A percentile compares a stretch with the other conserved stretches of the same genome.
phyloP scores from a whole-genome alignment of 2,113 vertebrate genomes.

The Sialia sialis region DNA sequence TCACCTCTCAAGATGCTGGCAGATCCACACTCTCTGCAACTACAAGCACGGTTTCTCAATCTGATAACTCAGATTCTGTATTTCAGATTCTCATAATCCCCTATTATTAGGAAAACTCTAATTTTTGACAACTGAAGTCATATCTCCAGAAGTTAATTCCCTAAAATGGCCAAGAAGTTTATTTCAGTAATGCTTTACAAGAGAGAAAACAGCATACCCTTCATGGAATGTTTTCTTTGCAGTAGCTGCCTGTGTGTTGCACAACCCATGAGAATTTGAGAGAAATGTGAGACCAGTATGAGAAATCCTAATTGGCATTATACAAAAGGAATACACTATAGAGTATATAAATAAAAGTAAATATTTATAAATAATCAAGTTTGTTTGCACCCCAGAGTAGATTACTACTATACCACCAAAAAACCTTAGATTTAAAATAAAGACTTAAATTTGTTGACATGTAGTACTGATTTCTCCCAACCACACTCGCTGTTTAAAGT shows the following conservation, averaged over 20 bases:
- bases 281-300: background rate
- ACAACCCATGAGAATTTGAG: background rate
- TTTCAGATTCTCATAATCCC: background rate
- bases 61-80: background rate
- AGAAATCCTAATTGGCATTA: background rate
- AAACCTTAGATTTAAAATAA: background rate
- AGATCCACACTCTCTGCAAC: background rate
- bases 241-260: background rate
- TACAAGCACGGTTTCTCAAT: background rate
- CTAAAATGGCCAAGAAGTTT: background rate
- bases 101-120: background rate
- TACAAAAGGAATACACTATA: background rate
- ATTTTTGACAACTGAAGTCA: background rate
- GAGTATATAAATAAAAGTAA: background rate
- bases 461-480: background rate
- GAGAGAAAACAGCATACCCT: background rate
- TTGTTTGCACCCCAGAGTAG: background rate
- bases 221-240: conserved; percentile 1
- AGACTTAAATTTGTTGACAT: background rate
- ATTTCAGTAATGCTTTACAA: background rate
- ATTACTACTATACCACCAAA: background rate
- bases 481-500: background rate
- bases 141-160: background rate
- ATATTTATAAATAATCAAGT: background rate
- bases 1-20: background rate